A percentile compares a stretch with the other conserved stretches of the same genome.
Conservation (phyloP, 1,140 invertebrate genomes). For the Platorchestia sp. region DNA sequence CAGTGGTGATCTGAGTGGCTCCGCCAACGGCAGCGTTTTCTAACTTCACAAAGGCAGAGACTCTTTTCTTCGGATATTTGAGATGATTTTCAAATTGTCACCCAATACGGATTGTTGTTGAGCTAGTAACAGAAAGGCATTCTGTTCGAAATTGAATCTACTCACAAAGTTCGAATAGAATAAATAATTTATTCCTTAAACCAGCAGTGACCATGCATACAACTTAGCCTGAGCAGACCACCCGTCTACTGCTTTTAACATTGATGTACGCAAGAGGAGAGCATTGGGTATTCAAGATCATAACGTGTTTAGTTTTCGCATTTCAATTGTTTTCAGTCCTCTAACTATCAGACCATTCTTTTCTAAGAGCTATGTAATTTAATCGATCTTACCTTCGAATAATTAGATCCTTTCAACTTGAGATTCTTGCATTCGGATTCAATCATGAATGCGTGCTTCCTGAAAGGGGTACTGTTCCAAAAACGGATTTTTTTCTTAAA, state of each 20-base stretch:
- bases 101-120: neutral
- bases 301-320: neutral
- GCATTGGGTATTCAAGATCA: neutral
- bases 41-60: neutral
- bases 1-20: neutral
- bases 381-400: neutral
- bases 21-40: neutral
- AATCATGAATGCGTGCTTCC: neutral
- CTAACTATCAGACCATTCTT: neutral
- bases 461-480: neutral
- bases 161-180: too few relatives aligned
- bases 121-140: neutral
- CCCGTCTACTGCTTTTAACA: neutral
- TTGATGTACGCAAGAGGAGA: neutral
- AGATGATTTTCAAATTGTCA: neutral
- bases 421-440: neutral
- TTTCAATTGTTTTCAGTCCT: neutral
- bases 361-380: neutral
- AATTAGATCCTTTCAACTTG: neutral
- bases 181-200: neutral
- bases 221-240: neutral
- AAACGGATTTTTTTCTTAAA: neutral
- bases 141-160: neutral
- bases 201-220: neutral
- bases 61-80: neutral